Conservation (phyloP, 2,113 vertebrate genomes). For the Pavo muticus region DNA sequence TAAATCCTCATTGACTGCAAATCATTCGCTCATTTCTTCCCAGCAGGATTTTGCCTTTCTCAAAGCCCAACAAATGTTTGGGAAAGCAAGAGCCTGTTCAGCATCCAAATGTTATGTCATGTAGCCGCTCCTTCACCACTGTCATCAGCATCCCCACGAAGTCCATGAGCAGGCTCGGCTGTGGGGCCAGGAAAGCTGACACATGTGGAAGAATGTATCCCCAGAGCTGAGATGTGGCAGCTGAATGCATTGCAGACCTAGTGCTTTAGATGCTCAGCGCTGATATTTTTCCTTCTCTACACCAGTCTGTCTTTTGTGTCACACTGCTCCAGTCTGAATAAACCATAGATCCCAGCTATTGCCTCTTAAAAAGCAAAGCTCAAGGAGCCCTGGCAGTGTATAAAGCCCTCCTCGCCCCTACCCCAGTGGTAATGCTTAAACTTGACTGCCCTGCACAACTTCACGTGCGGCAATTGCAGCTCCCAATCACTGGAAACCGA, state of each 20-base stretch:
- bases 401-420: not conserved
- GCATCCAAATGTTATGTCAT: not conserved
- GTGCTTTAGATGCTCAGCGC: not conserved
- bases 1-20: not conserved
- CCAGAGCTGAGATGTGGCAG: not conserved
- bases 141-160: not conserved
- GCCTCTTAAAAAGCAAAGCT: not conserved
- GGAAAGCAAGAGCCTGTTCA: not conserved
- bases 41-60: not conserved
- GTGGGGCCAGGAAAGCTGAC: not conserved
- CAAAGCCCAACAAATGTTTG: not conserved
- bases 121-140: not conserved
- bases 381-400: not conserved
- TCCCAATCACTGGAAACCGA: not conserved
- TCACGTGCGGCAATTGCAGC: not conserved
- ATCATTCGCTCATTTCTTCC: rapidly evolving
- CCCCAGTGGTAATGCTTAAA: not conserved
- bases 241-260: not conserved
- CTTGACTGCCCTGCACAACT: not conserved
- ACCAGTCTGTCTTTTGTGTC: not conserved
- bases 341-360: not conserved
- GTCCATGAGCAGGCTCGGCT: rapidly evolving
- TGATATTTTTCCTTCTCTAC: not conserved
- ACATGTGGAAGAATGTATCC: rapidly evolving
- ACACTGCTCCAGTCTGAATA: not conserved